These are phyloP conservation scores for Geotria australis DNA, from an alignment of 2,797 vertebrate genomes.

Conservation along the genomic window DNA sequence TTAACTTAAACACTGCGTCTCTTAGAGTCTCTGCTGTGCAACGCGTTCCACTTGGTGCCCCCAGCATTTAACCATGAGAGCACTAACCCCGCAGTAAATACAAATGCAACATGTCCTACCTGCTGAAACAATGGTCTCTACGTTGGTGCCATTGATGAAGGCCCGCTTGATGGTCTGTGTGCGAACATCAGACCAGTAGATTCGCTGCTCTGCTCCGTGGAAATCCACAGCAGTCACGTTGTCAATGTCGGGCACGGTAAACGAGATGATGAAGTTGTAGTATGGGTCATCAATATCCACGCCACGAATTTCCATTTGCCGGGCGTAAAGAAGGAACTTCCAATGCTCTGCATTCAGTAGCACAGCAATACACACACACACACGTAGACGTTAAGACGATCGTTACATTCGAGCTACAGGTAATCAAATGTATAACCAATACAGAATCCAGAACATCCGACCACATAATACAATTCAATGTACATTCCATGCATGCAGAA, in stretches of 20 bases:
- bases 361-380: not conserved
- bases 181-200: conserved; percentile 89
- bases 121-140: conserved; percentile 74
- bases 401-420: too few species aligned
- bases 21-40: too few species aligned
- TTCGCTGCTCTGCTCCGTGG: conserved; percentile 57
- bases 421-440: too few species aligned
- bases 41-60: too few species aligned
- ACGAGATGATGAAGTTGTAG: conserved; percentile 96
- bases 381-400: too few species aligned
- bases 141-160: conserved; percentile 80
- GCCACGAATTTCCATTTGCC: conserved; percentile 81
- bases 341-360: conserved; percentile 29
- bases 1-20: too few species aligned
- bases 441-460: too few species aligned
- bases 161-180: conserved; percentile 81
- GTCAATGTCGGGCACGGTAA: conserved; percentile 79
- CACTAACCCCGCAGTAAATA: too few species aligned
- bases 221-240: conserved; percentile 84
- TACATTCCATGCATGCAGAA: too few species aligned
- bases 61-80: too few species aligned
- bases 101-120: conserved; percentile 11
- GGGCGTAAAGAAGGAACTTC: conserved; percentile 76
- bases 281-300: conserved; percentile 86
- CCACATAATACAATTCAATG: too few species aligned